Conservation (phyloP, 2,888 invertebrate species). For the Euzetes globulus region DNA sequence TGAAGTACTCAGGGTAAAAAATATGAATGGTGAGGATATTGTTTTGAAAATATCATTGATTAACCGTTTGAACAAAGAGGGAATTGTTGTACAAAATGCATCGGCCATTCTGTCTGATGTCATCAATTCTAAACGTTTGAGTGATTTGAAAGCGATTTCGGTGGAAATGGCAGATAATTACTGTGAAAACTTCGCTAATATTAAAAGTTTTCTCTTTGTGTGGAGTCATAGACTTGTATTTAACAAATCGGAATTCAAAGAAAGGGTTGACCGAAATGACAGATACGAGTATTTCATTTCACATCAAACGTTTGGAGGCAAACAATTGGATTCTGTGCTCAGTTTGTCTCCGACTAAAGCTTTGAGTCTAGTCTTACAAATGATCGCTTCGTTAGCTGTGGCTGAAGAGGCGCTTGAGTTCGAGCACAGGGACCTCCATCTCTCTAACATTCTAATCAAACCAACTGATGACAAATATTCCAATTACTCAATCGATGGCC, state of each 20-base stretch:
- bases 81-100: not conserved
- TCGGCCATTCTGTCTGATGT: not conserved
- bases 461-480: conserved; percentile 56
- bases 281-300: not conserved
- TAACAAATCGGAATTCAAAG: not conserved
- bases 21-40: not conserved
- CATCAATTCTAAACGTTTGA: not conserved
- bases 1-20: not conserved
- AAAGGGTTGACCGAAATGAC: too few species aligned
- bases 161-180: not conserved
- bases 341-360: conserved; percentile 42
- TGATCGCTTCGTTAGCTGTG: conserved; percentile 73
- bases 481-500: conserved; percentile 53
- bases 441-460: conserved; percentile 81
- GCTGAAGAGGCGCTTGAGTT: conserved; percentile 77
- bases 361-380: conserved; percentile 61
- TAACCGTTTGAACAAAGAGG: not conserved
- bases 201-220: not conserved
- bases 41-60: not conserved
- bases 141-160: not conserved
- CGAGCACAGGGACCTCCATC: conserved; percentile 92
- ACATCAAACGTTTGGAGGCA: conserved; percentile 56
- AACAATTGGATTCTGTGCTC: conserved; percentile 66
- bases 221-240: conserved; percentile 4
- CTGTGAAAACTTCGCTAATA: conserved; percentile 9